Base-by-base conservation (phyloP, 1,140 invertebrate genomes). In the Stenopsyche tienmushanensis region DNA sequence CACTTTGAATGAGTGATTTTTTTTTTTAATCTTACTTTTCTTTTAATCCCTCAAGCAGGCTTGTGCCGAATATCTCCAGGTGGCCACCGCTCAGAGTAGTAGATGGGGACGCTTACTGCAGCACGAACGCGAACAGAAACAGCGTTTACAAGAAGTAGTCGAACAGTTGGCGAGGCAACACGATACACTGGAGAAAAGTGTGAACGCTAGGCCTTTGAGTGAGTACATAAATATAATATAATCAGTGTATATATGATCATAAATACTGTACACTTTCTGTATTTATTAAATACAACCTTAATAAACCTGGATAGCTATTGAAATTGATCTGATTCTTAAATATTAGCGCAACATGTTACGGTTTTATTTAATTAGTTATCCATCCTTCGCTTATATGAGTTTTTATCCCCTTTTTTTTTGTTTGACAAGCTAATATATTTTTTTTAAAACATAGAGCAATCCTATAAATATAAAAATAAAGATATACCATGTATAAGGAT, bases 111-210 rank as follows among this genome's bases (percentile, higher is more conserved):
- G 91, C 70, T 86, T 95, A 75, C 78, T 99, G 52, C 90, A 97
- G 67, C 91, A 97, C 75, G 97, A 99, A 74, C 88, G 96, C 1
- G 96, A 98, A 67, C 94, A 98, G 79, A 88, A 96, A 71, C 83
- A 90, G 71, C 84, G 92, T n/a, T 81, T 99, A 44, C 96, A 99
- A 78, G 95, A 98, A 73, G 94, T 99, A 80, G 92, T 99, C 1
- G 97, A 99, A 77, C 94, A 97, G 72, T 83, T 99, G 47, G 97
- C 97, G 1, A 87, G 93, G 69, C 97, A 99, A 77, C 96, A 99
- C 75, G 94, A 94, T 23, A 89, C 92, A 68, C 82, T 99, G 59
- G 80, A 81, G 69, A 80, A 80, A 64, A 79, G 77, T 9, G 78
- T 80, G 15, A 76, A 74, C 10, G 79, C 76, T 2, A 73, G 76